These are phyloP conservation scores for Rattus norvegicus DNA, from an alignment of 2,113 vertebrate species.

Conservation along the genomic window GRCr8 NC_086019.1:179929501-179930000, in stretches of 20 bases:
- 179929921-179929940: not conserved
- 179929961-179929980: not conserved
- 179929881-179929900: not conserved
- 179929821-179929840: not conserved
- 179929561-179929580: not conserved
- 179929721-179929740: not conserved
- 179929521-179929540: not conserved
- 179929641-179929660: not conserved
- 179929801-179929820: not conserved
- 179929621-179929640: not conserved
- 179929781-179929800: not conserved
- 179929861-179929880: not conserved
- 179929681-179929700: not conserved
- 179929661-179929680: not conserved
- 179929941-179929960: not conserved
- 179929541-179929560: not conserved
- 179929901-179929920: not conserved
- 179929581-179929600: not conserved
- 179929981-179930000: not conserved
- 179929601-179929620: not conserved
- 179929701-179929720: not conserved
- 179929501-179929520: not conserved
- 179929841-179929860: not conserved
- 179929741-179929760: not conserved
- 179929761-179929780: not conserved